Evolutionary conservation across 2,888 invertebrate genomes (phyloP).

Genomic region (Acleris emargana): DNA sequence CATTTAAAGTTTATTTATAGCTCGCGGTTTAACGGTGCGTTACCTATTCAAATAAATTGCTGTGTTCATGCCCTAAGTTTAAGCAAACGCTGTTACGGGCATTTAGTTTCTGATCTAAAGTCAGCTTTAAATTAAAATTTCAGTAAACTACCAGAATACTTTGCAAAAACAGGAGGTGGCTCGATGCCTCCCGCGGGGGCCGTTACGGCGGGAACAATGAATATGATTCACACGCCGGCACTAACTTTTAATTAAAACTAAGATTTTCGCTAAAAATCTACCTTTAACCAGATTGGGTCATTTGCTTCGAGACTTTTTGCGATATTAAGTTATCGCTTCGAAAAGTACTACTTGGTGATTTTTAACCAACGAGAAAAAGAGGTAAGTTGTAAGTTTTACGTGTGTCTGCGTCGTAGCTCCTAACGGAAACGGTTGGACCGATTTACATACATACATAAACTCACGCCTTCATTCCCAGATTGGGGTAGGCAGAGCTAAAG

Average conservation of each 20-base stretch:
- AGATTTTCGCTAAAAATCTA: constrained; percentile 56
- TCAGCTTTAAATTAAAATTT: constrained; percentile 29
- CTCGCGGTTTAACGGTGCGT: too few relatives aligned
- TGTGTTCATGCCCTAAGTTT: background rate
- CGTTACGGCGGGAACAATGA: constrained; percentile 56
- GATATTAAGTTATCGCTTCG: background rate
- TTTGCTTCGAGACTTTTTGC: background rate
- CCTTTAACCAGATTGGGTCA: constrained; percentile 7
- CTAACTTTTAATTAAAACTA: constrained; percentile 74
- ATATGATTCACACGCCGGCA: constrained; percentile 63
- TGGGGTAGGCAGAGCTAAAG: too few relatives aligned
- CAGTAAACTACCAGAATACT: constrained; percentile 41
- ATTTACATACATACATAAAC: too few relatives aligned
- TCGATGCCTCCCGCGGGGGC: constrained; percentile 62
- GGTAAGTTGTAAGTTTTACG: too few relatives aligned
- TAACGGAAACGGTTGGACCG: too few relatives aligned
- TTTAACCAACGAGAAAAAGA: too few relatives aligned
- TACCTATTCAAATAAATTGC: background rate
- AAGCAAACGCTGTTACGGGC: constrained; percentile 8
- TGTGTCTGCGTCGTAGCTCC: too few relatives aligned
- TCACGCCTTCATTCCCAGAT: too few relatives aligned
- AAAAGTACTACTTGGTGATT: too few relatives aligned
- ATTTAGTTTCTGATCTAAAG: constrained; percentile 24
- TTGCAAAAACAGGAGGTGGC: constrained; percentile 51
- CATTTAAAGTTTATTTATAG: too few relatives aligned